Evolutionary conservation across 2,888 invertebrate genomes (phyloP), one percentile per base, ranked within the genome.

Genomic region (Globia sparganii): DNA sequence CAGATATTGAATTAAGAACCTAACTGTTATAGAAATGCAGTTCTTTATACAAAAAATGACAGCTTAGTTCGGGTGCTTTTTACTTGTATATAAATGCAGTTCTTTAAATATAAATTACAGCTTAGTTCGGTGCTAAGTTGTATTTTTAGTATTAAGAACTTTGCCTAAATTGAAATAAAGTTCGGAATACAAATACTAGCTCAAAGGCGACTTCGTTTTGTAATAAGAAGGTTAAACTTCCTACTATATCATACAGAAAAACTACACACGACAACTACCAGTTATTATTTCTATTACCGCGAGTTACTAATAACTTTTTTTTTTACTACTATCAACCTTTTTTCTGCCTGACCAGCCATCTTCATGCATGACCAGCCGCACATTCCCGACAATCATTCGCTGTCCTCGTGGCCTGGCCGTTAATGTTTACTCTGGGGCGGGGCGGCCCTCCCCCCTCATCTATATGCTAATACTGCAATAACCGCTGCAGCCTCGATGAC

Each of bases 381-480:
- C 58, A 70, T 73, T 40, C 58, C 25, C 28, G 21, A 9, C 46
- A 56, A 71, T 64, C 34, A 15, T 66, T 28, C 71, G 82, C 87
- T 80, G 69, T 37, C 61, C 53, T 76, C 72, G 15, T 80, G 83
- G 81, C 83, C 78, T 64, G 49, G 58, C 72, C 59, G 68, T 83
- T 85, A 86, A 88, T 88, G 84, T 88, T 88, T 86, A 78, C 88
- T 78, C 84, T 76, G 80, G 76, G 88, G 87, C 85, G 85, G 81
- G 67, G 62, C 80, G 64, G 67, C 67, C 77, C 81, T 79, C 83
- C 87, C 81, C 83, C 69, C 82, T 88, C 88, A 86, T 89, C 89
- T 89, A 89, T 88, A 89, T 89, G 89, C 81, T 81, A 89, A 89
- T 89, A 74, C 72, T 66, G 78, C 80, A 83, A 85, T 84, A 87